Conservation (phyloP, 2,797 vertebrate genomes). For the Thunnus albacares region DNA sequence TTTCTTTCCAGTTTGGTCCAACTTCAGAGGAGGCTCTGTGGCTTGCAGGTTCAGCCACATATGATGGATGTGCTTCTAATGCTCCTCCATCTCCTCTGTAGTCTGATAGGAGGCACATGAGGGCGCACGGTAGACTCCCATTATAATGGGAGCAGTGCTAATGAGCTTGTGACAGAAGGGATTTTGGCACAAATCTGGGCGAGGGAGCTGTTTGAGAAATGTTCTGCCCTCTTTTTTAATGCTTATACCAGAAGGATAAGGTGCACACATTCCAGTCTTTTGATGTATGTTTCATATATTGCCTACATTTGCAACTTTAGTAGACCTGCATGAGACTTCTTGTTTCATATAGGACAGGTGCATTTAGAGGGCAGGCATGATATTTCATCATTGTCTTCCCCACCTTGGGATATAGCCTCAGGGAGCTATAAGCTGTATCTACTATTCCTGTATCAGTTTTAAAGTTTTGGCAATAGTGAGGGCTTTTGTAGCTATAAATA, state of each 20-base stretch:
- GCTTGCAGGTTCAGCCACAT: slow-evolving; percentile 31
- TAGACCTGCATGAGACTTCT: background rate
- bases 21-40: slow-evolving; percentile 17
- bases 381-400: slow-evolving; percentile 70
- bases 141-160: slow-evolving; percentile 47
- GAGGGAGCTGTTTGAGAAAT: slow-evolving; percentile 38
- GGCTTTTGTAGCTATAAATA: slow-evolving; percentile 42
- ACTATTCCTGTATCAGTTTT: slow-evolving; percentile 50
- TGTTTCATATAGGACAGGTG: slow-evolving; percentile 9
- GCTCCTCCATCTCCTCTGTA: slow-evolving; percentile 36
- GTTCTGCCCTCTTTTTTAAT: slow-evolving; percentile 26
- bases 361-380: slow-evolving; percentile 24
- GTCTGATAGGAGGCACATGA: slow-evolving; percentile 43
- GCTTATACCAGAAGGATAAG: slow-evolving; percentile 5
- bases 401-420: slow-evolving; percentile 46
- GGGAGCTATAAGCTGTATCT: slow-evolving; percentile 54
- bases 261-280: background rate
- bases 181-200: slow-evolving; percentile 45
- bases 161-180: slow-evolving; percentile 29
- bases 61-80: slow-evolving; percentile 52
- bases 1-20: background rate
- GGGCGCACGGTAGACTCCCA: slow-evolving; percentile 28
- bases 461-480: slow-evolving; percentile 38
- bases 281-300: slow-evolving; percentile 22
- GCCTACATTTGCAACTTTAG: slow-evolving; percentile 25